Percentiles rank a stretch among this genome's conserved stretches.
phyloP scores from a whole-genome alignment of 2,113 vertebrate species.

The Dipodomys stephensi region DNA sequence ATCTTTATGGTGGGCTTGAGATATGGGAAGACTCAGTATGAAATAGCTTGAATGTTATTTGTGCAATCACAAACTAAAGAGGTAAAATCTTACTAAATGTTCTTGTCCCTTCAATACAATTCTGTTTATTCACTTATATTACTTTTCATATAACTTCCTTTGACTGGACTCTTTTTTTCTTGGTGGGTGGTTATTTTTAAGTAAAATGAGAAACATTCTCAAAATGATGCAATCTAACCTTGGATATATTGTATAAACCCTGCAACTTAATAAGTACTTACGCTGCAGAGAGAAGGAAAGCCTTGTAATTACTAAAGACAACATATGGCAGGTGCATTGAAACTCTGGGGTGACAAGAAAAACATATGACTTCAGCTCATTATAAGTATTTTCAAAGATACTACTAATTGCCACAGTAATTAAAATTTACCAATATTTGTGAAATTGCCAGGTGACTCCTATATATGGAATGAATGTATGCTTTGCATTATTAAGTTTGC shows the following conservation, averaged over 20 bases:
- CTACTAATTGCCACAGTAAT: constrained; percentile 82
- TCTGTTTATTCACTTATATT: neutral
- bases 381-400: constrained; percentile 79
- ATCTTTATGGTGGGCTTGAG: neutral
- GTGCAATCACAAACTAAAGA: neutral
- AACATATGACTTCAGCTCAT: constrained; percentile 81
- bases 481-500: neutral
- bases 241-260: constrained; percentile 50
- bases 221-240: constrained; percentile 32
- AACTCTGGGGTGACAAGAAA: constrained; percentile 79
- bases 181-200: neutral
- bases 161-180: neutral
- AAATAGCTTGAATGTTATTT: constrained; percentile 27
- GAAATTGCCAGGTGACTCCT: constrained; percentile 66
- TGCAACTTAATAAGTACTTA: constrained; percentile 69
- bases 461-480: neutral
- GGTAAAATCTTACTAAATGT: neutral
- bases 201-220: constrained; percentile 35
- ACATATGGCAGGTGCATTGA: constrained; percentile 84
- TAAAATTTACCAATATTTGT: constrained; percentile 81
- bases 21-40: neutral
- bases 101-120: neutral
- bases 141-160: constrained; percentile 14
- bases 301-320: constrained; percentile 82
- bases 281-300: constrained; percentile 62